Evolutionary conservation across 2,113 vertebrate species (phyloP), one percentile per base, ranked within the genome.

Genomic region (Motacilla alba): DNA sequence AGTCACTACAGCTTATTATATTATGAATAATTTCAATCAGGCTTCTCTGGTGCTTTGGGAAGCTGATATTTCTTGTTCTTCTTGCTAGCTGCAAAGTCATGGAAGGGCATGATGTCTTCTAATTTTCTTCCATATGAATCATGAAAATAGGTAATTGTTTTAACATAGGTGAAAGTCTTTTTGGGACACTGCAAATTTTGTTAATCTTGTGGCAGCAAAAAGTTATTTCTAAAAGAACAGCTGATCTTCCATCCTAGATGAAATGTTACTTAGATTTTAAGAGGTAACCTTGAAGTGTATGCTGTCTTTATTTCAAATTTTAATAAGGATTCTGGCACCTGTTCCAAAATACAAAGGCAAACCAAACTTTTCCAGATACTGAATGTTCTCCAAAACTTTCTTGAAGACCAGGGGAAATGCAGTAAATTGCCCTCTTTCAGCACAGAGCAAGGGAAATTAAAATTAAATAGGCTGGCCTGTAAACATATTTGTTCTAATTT

Each of bases 241-340:
- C 35, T 59, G 35, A 67, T 83, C 70, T 95, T 83, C 50, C 84
- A 91, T 86, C 50, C 41, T 94, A 82, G 15, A 86, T 90, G 63
- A 96, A 90, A 91, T 73, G 74, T 95, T 94, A 92, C 89, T 95
- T 93, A 66, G 66, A 95, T 92, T 97, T 95, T 91, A 74, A 64
- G 75, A 59, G 47, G 49, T 95, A 94, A 64, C 90, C 41, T 94
- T 91, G 44, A 60, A 90, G 39, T 87, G 13, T 78, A 20, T 39
- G 56, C 96, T 93, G 82, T 74, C 82, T 95, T 97, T 97, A 87
- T 96, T 90, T 94, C 74, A 94, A 55, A 83, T 82, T 85, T 97
- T 91, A 78, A 17, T 92, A 90, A 89, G 64, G 91, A 59, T 31
- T 67, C 66, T 95, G 50, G 39, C 76, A 84, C 59, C 18, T 79